A percentile compares a stretch with the other conserved stretches of the same genome.
Conservation (phyloP, 2,113 vertebrate species). For the Sapajus apella region DNA sequence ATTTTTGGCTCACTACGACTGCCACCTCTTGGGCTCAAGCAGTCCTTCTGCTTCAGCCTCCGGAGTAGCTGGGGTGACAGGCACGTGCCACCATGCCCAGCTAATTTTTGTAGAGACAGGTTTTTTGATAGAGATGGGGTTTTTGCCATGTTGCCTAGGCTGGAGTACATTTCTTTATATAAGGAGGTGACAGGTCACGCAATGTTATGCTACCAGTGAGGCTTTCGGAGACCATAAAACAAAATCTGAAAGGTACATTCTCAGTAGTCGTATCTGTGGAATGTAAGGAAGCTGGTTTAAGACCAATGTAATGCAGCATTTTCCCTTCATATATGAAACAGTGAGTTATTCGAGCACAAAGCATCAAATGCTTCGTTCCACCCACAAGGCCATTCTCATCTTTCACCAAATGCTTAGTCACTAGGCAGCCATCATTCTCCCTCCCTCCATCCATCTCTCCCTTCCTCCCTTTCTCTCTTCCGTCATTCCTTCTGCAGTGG, state of each 20-base stretch:
- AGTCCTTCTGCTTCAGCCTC: no score
- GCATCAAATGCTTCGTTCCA: not conserved
- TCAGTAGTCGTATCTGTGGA: not conserved
- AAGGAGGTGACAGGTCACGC: not conserved
- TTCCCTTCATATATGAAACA: not conserved
- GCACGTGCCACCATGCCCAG: no score
- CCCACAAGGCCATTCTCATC: not conserved
- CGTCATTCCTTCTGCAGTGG: no score
- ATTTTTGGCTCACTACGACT: no score
- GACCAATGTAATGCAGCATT: not conserved
- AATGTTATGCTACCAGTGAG: not conserved
- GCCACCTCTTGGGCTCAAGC: no score
- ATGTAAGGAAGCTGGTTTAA: conserved; percentile 1
- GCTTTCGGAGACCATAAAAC: conserved; percentile 13
- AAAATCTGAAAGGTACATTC: not conserved
- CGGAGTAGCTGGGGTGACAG: no score
- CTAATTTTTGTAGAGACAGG: no score
- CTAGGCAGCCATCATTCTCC: not conserved
- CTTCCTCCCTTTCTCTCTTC: not conserved
- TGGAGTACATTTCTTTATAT: not conserved
- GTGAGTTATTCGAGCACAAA: not conserved
- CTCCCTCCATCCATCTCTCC: not conserved
- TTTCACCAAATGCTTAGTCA: not conserved
- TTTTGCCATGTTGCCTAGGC: no score
- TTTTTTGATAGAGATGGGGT: no score